Evolutionary conservation across 2,888 invertebrate genomes (phyloP), one percentile per base, ranked within the genome.

Genomic region (Miltochrista miniata): DNA sequence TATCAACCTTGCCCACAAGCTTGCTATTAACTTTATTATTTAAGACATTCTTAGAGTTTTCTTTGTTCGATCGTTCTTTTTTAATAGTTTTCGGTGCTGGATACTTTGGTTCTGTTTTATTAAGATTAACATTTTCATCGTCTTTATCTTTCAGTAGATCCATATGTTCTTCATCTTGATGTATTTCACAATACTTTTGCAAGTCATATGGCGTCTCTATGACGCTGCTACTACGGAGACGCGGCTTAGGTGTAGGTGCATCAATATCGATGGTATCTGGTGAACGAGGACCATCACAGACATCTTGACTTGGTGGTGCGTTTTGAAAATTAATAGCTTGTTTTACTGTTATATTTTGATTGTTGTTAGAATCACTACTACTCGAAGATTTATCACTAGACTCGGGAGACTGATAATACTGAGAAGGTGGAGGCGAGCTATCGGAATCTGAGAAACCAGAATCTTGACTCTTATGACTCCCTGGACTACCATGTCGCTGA

Each of bases 391-490:
- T 85, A 29, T 86, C 81, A 41, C 73, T 77, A 44, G 61, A 74
- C 35, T 86, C 85, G 9, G 85, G 81, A 1, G 85, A 77, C 2
- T 76, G 79, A 60, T 87, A 89, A 63, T 90, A 88, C 59, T 91
- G 88, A 1, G 89, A 87, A 2, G 79, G 81, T 0, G 92, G 91
- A n/a, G 93, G 93, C 1, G 94, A 94, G 64, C 93, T 93, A 69
- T 96, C 96, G 0, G 95, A 95, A 72, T 96, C 96, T 0, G 96
- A 96, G 81, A 96, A 96, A 1, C 96, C 96, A 0, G 96, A 96
- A 81, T 96, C 96, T 81, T 95, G 95, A 72, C 96, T 96, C 56
- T 95, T 94, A 59, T 95, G 95, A 76, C 95, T 95, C 29, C 85
- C 94, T 60, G 88, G 93, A 73, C 91, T 93, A 70, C 89, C 92